These are phyloP conservation scores for Malurus leucopterus DNA, from an alignment of 2,797 vertebrate species.

Conservation along the genomic window DNA sequence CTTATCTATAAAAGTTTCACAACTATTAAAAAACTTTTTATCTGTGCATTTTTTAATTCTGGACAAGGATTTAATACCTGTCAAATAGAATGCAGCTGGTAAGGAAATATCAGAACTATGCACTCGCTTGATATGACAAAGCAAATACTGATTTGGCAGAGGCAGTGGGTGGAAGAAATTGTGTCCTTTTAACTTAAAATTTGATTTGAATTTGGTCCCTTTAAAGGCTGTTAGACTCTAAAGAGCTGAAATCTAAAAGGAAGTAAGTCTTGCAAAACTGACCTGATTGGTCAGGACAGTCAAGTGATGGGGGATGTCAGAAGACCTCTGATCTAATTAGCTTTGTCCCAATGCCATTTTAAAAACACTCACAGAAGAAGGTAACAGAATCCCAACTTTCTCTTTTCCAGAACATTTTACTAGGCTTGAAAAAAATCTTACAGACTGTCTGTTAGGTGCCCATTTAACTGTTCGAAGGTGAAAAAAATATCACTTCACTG, in stretches of 20 bases:
- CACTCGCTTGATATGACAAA: slow-evolving; percentile 4
- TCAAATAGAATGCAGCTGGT: not conserved
- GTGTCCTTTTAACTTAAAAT: not conserved
- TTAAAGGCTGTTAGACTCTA: not conserved
- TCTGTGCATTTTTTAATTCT: not conserved
- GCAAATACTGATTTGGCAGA: not conserved
- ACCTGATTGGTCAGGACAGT: not conserved
- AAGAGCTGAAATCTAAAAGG: not conserved
- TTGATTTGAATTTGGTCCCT: not conserved
- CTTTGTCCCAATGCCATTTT: not conserved
- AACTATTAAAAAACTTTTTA: not conserved
- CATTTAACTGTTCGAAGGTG: not conserved
- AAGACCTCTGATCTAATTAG: not conserved
- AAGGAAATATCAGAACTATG: not conserved
- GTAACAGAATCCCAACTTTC: not conserved
- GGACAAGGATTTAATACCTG: not conserved
- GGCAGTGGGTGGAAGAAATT: not conserved
- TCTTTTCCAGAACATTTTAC: not conserved
- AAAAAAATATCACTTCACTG: not conserved
- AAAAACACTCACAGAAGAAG: not conserved
- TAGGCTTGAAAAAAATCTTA: not conserved
- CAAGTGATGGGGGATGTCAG: not conserved
- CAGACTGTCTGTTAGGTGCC: not conserved
- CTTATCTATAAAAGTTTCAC: not conserved
- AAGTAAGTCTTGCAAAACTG: not conserved